Base-by-base conservation (phyloP, 2,888 invertebrate genomes). In the Euzophera pinguis region DNA sequence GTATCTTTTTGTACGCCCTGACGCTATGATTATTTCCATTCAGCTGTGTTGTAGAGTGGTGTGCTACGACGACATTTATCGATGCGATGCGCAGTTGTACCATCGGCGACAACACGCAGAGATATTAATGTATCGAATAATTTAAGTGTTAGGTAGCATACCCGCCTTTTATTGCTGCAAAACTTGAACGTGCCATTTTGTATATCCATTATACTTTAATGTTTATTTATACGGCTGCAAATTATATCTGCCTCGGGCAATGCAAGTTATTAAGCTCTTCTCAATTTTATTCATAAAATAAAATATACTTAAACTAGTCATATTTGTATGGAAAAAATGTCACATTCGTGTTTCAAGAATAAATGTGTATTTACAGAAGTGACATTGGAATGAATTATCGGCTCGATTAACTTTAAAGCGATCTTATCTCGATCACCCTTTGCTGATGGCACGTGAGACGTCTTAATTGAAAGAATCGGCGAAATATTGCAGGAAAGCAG, bases 21-120 rank as follows among this genome's bases (percentile, higher is more conserved):
- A 72, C 69, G 72, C 75, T 69, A 71, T 81, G 76, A 76, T 79
- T 81, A 78, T 73, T 76, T 62, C 62, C 71, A 71, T 77, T 78
- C 71, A 69, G 63, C 61, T 62, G 59, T 55, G 62, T 67, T 73
- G 73, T 67, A 71, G 61, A 62, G 65, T 65, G 62, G 69, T 65
- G 64, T 70, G 69, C 71, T 65, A 64, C 59, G 53, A 54, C 55
- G 62, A 67, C 65, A 73, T 71, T 69, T 71, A 68, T 67, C 61
- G 63, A 51, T 51, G 51, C 51, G 43, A 34, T 1, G 14, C 49
- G 39, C 49, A 12, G 9, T 17, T 12, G 29, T 34, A n/a, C 12
- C 32, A 5, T 14, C 43, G 43, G 43, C 51, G 51, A 50, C 51
- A 51, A 51, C 51, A 51, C 12, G 43, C 51, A 17, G 51, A 7